Evolutionary conservation across 2,888 invertebrate species (phyloP).

Genomic region (Acronicta leporina): DNA sequence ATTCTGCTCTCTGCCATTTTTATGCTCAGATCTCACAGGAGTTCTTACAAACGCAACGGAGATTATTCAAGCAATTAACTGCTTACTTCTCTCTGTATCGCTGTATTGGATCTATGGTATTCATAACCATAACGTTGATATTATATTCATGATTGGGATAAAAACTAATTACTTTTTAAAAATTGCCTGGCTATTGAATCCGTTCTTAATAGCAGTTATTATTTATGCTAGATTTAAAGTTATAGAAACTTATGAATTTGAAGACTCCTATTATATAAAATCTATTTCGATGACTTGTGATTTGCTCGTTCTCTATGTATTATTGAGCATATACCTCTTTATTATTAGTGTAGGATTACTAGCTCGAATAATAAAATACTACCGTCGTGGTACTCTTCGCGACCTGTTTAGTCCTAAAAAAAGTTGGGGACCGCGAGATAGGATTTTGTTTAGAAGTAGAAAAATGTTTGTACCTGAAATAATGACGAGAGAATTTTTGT

Average conservation of each 20-base stretch:
- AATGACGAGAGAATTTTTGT: constrained; percentile 86
- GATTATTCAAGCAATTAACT: constrained; percentile 73
- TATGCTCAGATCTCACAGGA: constrained; percentile 76
- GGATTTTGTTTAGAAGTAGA: constrained; percentile 76
- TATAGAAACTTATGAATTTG: constrained; percentile 52
- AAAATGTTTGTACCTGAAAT: constrained; percentile 85
- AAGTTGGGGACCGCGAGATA: constrained; percentile 79
- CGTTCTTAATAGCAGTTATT: constrained; percentile 64
- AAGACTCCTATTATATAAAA: constrained; percentile 61
- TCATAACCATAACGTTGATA: constrained; percentile 77
- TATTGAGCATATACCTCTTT: constrained; percentile 65
- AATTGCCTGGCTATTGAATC: constrained; percentile 74
- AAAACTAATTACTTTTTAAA: constrained; percentile 81
- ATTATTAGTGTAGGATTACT: constrained; percentile 67
- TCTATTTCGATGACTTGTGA: constrained; percentile 56
- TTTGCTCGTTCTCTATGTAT: constrained; percentile 63
- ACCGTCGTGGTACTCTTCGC: constrained; percentile 47
- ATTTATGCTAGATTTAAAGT: constrained; percentile 57
- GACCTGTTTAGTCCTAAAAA: constrained; percentile 63
- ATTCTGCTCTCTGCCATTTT: constrained; percentile 72
- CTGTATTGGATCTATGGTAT: constrained; percentile 82
- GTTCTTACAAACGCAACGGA: constrained; percentile 70
- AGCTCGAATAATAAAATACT: constrained; percentile 61
- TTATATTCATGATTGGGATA: constrained; percentile 84
- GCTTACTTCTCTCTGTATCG: constrained; percentile 73